Evolutionary conservation across 1,140 invertebrate species (phyloP).

Genomic region (Achatina immaculata): DNA sequence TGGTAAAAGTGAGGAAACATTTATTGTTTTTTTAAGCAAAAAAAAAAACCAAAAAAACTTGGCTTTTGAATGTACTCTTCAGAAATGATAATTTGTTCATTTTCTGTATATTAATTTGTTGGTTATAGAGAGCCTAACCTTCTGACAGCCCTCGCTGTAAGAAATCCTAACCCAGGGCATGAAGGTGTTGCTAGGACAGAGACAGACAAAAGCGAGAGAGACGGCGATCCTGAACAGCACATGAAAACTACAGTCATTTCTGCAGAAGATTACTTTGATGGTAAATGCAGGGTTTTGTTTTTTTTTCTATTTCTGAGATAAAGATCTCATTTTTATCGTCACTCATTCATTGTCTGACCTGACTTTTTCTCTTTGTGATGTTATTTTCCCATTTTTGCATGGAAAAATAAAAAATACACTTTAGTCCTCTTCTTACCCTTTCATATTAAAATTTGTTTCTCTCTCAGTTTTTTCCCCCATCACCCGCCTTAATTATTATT

Average conservation of each 20-base stretch:
- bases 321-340: too few relatives aligned
- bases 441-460: too few relatives aligned
- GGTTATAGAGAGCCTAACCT: background rate
- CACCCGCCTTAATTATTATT: too few relatives aligned
- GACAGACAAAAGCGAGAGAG: background rate
- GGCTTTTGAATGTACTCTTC: too few relatives aligned
- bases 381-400: too few relatives aligned
- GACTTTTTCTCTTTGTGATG: too few relatives aligned
- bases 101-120: background rate
- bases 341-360: too few relatives aligned
- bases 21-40: background rate
- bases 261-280: constrained; percentile 63
- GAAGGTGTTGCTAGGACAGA: background rate
- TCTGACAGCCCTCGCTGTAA: background rate
- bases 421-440: too few relatives aligned
- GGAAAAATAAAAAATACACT: too few relatives aligned
- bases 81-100: too few relatives aligned
- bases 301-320: background rate
- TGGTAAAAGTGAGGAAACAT: background rate
- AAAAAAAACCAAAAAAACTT: too few relatives aligned
- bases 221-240: background rate
- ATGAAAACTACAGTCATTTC: constrained; percentile 47
- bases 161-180: background rate
- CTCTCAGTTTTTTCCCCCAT: too few relatives aligned
- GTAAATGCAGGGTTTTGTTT: constrained; percentile 35